Evolutionary conservation across 2,888 invertebrate genomes (phyloP).

Genomic region (Ptilodon capucinus): DNA sequence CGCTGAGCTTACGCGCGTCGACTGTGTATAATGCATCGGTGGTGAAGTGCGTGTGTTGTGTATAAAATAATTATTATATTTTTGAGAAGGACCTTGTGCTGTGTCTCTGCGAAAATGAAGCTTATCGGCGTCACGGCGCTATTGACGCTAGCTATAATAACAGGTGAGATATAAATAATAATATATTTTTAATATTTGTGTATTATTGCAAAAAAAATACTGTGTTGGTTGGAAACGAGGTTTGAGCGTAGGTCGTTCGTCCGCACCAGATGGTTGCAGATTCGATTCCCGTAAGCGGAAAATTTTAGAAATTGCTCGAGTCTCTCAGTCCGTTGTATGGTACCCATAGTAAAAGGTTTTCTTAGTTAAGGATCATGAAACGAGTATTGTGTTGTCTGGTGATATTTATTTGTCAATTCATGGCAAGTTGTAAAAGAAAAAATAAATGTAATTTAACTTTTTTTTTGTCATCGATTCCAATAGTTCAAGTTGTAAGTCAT

Average conservation of each 20-base stretch:
- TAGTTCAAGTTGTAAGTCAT: slow-evolving; percentile 4
- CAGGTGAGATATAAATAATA: slow-evolving; percentile 54
- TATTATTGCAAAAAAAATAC: background rate
- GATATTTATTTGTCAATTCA: no score
- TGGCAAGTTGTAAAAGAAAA: no score
- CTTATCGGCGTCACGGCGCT: slow-evolving; percentile 65
- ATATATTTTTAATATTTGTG: background rate
- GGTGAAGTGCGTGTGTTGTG: slow-evolving; percentile 76
- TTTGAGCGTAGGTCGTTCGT: no score
- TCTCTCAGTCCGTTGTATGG: no score
- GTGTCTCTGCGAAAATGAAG: slow-evolving; percentile 61
- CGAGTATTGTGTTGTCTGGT: no score
- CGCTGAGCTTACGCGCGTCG: slow-evolving; percentile 74
- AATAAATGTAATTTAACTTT: no score
- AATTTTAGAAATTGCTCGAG: no score
- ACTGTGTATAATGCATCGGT: slow-evolving; percentile 70
- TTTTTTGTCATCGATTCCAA: slow-evolving; percentile 24
- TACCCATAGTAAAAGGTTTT: no score
- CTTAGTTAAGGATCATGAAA: no score
- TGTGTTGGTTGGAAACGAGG: no score
- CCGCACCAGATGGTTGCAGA: no score
- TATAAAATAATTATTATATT: slow-evolving; percentile 39
- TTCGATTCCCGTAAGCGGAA: no score
- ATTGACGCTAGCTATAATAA: slow-evolving; percentile 58
- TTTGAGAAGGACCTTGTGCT: slow-evolving; percentile 51